These are phyloP conservation scores for Marcusenius ussheri DNA, from an alignment of 2,113 vertebrate species.

Conservation along the genomic window DNA sequence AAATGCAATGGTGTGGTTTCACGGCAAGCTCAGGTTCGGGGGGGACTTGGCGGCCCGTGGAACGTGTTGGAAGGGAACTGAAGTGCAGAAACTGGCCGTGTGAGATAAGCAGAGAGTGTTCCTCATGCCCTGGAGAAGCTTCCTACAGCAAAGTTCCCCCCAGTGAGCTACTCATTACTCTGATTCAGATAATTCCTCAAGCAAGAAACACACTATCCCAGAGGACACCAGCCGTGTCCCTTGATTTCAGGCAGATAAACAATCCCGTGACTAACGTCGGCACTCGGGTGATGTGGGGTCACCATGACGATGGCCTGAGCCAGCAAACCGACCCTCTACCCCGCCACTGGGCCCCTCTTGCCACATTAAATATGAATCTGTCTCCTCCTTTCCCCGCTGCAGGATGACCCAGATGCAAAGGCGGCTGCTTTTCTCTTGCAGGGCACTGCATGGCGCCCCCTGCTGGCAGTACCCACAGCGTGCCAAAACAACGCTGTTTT, in stretches of 20 bases:
- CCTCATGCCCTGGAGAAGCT: slow-evolving; percentile 15
- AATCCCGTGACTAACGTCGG: not conserved
- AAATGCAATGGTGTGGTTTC: not conserved
- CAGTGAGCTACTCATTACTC: slow-evolving; percentile 43
- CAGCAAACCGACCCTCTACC: not conserved
- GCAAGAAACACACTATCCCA: not conserved
- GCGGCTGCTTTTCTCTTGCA: not conserved
- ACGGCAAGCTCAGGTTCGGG: not conserved
- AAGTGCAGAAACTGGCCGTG: not conserved
- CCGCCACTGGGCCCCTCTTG: not conserved
- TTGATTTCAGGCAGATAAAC: not conserved
- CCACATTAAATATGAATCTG: not conserved
- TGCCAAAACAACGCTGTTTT: not conserved
- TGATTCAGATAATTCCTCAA: slow-evolving; percentile 48
- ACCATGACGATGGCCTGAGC: not conserved
- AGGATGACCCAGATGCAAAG: not conserved
- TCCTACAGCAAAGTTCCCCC: slow-evolving; percentile 7
- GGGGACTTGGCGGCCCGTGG: not conserved
- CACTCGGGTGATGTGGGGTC: not conserved
- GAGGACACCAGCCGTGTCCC: not conserved
- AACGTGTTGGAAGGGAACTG: not conserved
- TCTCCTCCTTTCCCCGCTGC: not conserved
- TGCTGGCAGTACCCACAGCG: not conserved
- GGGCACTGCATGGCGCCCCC: not conserved
- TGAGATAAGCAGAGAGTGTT: not conserved